Evolutionary conservation across 2,888 invertebrate species (phyloP), one percentile per base, ranked within the genome.

Genomic region (Diarsia mendica): DNA sequence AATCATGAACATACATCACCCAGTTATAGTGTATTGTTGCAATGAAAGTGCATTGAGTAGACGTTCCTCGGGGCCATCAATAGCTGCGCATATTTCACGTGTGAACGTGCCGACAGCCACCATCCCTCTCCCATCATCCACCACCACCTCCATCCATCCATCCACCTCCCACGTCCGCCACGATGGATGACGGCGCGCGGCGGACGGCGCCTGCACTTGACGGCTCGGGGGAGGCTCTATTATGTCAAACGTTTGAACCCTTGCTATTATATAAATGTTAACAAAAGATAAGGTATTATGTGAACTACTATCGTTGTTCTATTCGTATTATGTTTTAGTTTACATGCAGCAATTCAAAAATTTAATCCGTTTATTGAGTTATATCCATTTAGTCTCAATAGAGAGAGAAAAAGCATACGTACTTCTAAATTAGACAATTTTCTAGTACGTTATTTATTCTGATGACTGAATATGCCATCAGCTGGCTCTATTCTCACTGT

Each of bases 181-280:
- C 51, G 80, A 79, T 48, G 51, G 79, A 53, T 46, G 60, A 13
- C 46, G 23, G 58, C 58, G 58, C 58, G 58, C 28, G 8, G 18
- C 58, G 58, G 23, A 28, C 28, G 8, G 18, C 48, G 18, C 18
- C 39, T 74, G 74, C 8, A 20, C 4, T 8, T 13, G 80, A 23
- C 46, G 23, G 33, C 9, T 11, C 15, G 44, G 33, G 63, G 23
- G n/a, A 28, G 15, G 11, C 33, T 51, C 61, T 69, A 20, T 44
- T 23, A 51, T 71, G 55, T 55, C 28, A 33, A 20, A 46, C n/a
- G 58, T 58, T 28, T 64, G 8, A 46, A 23, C 51, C 23, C n/a
- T 51, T n/a, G 51, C 51, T 51, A 44, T 51, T n/a, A 66, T 28
- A 28, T 18, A 39, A 53, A 58, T 18, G 58, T 28, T 23, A 48